Conservation (phyloP, 2,113 vertebrate species). For the Zapus hudsonius region DNA sequence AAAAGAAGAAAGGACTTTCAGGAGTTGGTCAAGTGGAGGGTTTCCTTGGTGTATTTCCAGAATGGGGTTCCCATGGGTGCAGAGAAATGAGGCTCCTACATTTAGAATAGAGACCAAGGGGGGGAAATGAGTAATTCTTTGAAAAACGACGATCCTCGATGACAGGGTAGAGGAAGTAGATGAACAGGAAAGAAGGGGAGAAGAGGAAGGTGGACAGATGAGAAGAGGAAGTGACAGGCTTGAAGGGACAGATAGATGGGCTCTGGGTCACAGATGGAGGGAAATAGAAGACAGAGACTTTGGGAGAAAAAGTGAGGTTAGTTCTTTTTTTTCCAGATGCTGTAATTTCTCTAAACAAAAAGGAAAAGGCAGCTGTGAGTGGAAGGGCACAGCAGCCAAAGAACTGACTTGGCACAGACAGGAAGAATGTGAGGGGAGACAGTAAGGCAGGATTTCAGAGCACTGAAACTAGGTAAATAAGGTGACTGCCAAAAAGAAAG, state of each 20-base stretch:
- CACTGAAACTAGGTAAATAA: background rate
- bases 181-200: background rate
- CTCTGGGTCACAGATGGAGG: background rate
- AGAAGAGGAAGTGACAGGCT: background rate
- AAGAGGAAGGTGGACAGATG: background rate
- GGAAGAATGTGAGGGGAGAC: background rate
- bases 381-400: background rate
- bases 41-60: background rate
- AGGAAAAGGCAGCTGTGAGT: background rate
- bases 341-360: background rate
- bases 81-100: background rate
- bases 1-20: background rate
- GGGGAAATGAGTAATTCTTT: background rate
- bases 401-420: background rate
- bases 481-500: background rate
- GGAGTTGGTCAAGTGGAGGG: accelerated
- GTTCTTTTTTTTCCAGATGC: background rate
- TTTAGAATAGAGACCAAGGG: background rate
- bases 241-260: background rate
- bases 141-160: background rate
- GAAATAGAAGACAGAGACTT: background rate
- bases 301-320: background rate
- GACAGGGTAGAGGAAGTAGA: background rate
- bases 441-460: background rate
- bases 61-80: background rate